Percentiles rank a stretch among this genome's conserved stretches.
Evolutionary conservation across 2,888 invertebrate species (phyloP).

Genomic region (Melanophora roralis): DNA sequence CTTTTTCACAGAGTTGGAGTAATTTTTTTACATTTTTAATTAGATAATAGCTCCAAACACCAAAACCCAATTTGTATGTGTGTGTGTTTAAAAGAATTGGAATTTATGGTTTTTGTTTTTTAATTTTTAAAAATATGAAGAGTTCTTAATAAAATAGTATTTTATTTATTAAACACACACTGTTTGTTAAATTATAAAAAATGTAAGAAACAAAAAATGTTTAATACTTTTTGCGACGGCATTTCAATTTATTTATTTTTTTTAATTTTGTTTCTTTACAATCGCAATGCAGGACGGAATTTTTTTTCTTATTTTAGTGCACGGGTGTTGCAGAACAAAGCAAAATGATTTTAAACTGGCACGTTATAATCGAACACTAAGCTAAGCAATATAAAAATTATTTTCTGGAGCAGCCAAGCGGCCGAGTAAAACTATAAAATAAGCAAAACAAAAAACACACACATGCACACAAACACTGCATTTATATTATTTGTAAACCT

Average conservation of each 20-base stretch:
- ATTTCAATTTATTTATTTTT: neutral
- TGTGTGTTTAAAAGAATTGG: too few relatives aligned
- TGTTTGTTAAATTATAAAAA: neutral
- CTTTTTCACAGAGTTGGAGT: neutral
- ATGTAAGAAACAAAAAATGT: neutral
- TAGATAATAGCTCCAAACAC: slow-evolving; percentile 46
- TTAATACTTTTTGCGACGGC: slow-evolving; percentile 39
- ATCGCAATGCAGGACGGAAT: slow-evolving; percentile 38
- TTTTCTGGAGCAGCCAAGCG: slow-evolving; percentile 37
- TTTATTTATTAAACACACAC: neutral
- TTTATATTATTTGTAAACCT: slow-evolving; percentile 14
- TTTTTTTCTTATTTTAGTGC: slow-evolving; percentile 11
- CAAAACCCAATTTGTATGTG: neutral
- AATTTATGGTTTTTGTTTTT: too few relatives aligned
- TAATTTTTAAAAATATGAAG: neutral
- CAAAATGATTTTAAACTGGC: slow-evolving; percentile 57
- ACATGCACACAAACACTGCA: slow-evolving; percentile 16
- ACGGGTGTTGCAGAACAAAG: neutral
- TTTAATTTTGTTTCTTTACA: neutral
- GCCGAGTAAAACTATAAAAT: slow-evolving; percentile 27
- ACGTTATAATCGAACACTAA: slow-evolving; percentile 55
- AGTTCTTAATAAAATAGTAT: too few relatives aligned
- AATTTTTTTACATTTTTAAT: slow-evolving; percentile 18
- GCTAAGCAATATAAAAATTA: slow-evolving; percentile 48
- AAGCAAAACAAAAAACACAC: slow-evolving; percentile 12